phyloP scores from a whole-genome alignment of 2,888 invertebrate species.

The Plebejus melissa region DNA sequence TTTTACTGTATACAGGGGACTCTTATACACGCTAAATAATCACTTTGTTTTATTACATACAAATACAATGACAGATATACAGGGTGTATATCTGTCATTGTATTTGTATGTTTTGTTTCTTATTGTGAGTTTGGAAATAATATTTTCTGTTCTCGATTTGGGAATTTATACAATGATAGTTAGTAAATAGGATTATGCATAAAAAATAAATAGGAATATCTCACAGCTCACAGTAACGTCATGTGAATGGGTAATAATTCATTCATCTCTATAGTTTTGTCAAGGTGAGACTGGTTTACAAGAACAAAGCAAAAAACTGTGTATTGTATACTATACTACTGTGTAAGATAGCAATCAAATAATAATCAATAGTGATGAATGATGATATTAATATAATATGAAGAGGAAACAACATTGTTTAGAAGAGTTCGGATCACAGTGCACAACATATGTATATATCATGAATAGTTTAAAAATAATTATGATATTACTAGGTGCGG shows the following conservation, averaged over 20 bases:
- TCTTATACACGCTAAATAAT: too few species aligned
- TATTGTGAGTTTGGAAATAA: background rate
- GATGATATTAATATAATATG: background rate
- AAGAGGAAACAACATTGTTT: background rate
- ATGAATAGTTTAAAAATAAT: background rate
- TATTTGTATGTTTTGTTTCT: too few species aligned
- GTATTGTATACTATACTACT: background rate
- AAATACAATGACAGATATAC: too few species aligned
- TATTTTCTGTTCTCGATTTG: background rate
- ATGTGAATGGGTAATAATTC: too few species aligned
- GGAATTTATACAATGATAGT: background rate
- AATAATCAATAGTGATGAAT: background rate
- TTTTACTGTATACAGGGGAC: too few species aligned
- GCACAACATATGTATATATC: background rate
- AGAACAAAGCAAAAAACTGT: background rate
- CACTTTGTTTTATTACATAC: too few species aligned
- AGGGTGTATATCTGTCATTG: too few species aligned
- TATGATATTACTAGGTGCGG: background rate
- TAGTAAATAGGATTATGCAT: too few species aligned
- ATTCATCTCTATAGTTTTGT: background rate
- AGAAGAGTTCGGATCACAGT: background rate
- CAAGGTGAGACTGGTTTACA: background rate
- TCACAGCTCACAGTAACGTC: background rate
- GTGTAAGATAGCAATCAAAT: background rate
- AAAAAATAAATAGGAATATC: background rate